Evolutionary conservation across 2,113 vertebrate species (phyloP).

Genomic region (Odocoileus virginianus): DNA sequence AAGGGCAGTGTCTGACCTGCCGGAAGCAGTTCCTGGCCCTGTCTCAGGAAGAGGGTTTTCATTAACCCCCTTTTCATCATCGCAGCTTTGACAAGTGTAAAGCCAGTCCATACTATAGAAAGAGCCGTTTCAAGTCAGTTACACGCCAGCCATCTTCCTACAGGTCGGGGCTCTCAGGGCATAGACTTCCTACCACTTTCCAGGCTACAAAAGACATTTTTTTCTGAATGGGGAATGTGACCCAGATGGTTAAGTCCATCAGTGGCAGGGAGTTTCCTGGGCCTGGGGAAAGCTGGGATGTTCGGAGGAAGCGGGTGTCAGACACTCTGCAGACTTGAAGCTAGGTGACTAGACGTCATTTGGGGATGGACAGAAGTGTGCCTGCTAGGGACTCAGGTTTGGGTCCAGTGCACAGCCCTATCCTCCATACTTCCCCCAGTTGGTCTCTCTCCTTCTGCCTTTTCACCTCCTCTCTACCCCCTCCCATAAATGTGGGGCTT

Average conservation of each 20-base stretch:
- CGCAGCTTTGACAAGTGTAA: neutral
- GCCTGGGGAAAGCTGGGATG: neutral
- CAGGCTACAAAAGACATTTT: neutral
- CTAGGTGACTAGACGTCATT: neutral
- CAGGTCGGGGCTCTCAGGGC: neutral
- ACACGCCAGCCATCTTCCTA: neutral
- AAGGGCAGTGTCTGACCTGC: neutral
- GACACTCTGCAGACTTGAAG: neutral
- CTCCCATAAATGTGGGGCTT: neutral
- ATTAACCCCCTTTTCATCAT: constrained; percentile 5
- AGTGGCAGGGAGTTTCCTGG: neutral
- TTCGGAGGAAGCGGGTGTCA: neutral
- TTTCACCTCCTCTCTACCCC: neutral
- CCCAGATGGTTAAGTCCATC: neutral
- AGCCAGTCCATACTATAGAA: neutral
- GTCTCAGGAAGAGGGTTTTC: neutral
- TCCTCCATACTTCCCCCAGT: neutral
- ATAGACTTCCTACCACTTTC: neutral
- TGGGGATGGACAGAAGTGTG: neutral
- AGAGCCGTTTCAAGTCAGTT: constrained; percentile 4
- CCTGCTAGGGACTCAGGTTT: neutral
- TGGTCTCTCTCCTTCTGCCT: neutral
- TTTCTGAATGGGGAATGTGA: neutral
- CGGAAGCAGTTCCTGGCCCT: neutral
- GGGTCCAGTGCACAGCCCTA: neutral